phyloP scores from a whole-genome alignment of 2,797 vertebrate species.

The Danio tinwini region DNA sequence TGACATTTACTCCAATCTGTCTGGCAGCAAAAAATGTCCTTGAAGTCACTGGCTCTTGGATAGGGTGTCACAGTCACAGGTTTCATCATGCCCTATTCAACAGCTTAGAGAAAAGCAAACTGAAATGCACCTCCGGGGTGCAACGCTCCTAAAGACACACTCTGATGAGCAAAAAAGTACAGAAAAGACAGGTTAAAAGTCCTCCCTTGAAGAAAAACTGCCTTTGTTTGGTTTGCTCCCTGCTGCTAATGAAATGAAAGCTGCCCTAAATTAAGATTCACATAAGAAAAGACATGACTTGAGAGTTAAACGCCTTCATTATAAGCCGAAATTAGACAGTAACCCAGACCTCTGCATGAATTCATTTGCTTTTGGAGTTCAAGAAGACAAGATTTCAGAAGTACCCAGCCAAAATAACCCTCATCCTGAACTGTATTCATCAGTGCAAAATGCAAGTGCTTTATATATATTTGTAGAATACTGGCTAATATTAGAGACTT shows the following conservation, averaged over 20 bases:
- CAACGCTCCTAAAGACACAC: not conserved
- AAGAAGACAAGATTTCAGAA: too few species aligned
- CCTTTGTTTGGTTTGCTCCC: constrained; percentile 1
- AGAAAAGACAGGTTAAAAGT: not conserved
- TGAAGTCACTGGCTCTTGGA: constrained; percentile 54
- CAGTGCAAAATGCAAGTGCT: too few species aligned
- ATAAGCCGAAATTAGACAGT: constrained; percentile 16
- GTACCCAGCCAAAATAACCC: too few species aligned
- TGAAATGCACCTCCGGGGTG: constrained; percentile 10
- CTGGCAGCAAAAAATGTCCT: constrained; percentile 54
- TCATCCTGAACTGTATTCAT: too few species aligned
- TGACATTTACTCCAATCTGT: constrained; percentile 60
- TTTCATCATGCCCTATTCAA: constrained; percentile 57
- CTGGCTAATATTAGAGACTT: too few species aligned
- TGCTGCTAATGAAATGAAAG: constrained; percentile 20
- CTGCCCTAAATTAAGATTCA: constrained; percentile 9
- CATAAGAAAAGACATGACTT: constrained; percentile 8
- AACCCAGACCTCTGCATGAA: not conserved
- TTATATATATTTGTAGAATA: too few species aligned
- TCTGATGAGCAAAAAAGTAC: not conserved
- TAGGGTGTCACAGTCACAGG: constrained; percentile 58
- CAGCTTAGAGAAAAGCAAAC: constrained; percentile 42
- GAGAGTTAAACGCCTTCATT: constrained; percentile 35
- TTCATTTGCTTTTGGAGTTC: not conserved
- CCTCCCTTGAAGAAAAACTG: constrained; percentile 1